Evolutionary conservation across 2,797 vertebrate species (phyloP).

Genomic region (Neostethus bicornis): DNA sequence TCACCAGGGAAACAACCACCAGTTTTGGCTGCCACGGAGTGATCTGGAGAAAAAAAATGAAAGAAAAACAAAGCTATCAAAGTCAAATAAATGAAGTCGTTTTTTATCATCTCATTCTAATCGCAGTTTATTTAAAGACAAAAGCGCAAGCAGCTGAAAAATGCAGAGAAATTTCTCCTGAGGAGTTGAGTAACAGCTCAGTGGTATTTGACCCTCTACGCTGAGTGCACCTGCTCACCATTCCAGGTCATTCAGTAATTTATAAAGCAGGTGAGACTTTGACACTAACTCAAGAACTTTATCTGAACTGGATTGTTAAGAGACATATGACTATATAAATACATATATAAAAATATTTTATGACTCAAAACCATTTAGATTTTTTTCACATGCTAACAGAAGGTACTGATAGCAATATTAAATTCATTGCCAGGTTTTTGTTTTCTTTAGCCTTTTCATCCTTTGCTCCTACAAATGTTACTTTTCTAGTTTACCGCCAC

Average conservation of each 20-base stretch:
- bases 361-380: no score
- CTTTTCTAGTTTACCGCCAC: background rate
- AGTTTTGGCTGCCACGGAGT: slow-evolving; percentile 96
- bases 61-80: background rate
- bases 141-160: slow-evolving; percentile 7
- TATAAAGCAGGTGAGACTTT: slow-evolving; percentile 67
- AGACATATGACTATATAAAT: slow-evolving; percentile 33
- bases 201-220: slow-evolving; percentile 2
- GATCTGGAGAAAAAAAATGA: slow-evolving; percentile 79
- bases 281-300: slow-evolving; percentile 60
- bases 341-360: no score
- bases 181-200: slow-evolving; percentile 3
- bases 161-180: slow-evolving; percentile 3
- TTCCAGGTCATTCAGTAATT: slow-evolving; percentile 45
- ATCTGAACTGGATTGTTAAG: slow-evolving; percentile 62
- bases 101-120: background rate
- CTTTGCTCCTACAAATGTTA: background rate
- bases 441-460: background rate
- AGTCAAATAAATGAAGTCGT: background rate
- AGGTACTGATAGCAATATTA: no score
- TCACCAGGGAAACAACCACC: slow-evolving; percentile 93
- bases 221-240: slow-evolving; percentile 19
- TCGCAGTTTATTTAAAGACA: background rate
- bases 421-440: background rate
- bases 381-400: no score